These are phyloP conservation scores for Hexactinellida sp. DNA, from an alignment of 37 sponge, comb jelly and placozoan species.

Conservation along the genomic window DNA sequence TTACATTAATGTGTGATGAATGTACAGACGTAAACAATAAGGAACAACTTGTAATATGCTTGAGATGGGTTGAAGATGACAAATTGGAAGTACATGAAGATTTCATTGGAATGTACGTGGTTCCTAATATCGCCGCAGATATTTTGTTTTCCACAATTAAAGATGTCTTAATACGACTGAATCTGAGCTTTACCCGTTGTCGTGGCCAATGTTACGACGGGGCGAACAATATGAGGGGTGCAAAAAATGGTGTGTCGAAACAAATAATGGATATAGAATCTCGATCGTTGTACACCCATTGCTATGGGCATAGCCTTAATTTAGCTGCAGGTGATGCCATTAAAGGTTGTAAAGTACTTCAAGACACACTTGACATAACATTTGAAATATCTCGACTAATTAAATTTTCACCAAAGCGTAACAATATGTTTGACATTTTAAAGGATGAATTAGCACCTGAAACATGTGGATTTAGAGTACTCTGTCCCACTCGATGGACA, in stretches of 20 bases:
- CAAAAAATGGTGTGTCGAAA: constrained; percentile 15
- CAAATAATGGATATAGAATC: constrained; percentile 6
- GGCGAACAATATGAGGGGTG: constrained; percentile 1
- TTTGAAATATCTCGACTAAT: constrained; percentile 45
- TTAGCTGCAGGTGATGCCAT: constrained; percentile 35
- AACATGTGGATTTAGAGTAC: constrained; percentile 20
- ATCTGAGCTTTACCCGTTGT: neutral
- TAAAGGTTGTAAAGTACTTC: constrained; percentile 31
- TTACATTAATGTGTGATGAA: constrained; percentile 28
- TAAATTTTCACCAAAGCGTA: constrained; percentile 48
- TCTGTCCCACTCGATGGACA: constrained; percentile 29
- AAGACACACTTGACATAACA: constrained; percentile 36
- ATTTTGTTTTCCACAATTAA: neutral
- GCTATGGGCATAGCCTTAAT: constrained; percentile 47
- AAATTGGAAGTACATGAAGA: constrained; percentile 33
- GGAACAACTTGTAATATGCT: constrained; percentile 31
- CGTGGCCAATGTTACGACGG: constrained; percentile 30
- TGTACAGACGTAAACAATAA: constrained; percentile 28
- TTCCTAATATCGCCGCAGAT: neutral
- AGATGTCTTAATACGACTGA: constrained; percentile 16
- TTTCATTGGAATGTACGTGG: constrained; percentile 25
- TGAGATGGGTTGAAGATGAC: constrained; percentile 20
- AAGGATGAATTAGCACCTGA: constrained; percentile 22
- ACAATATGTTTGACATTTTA: constrained; percentile 29
- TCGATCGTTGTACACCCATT: constrained; percentile 23